Evolutionary conservation across 2,888 invertebrate species (phyloP), one percentile per base, ranked within the genome.

Genomic region (Chorisops tibialis): DNA sequence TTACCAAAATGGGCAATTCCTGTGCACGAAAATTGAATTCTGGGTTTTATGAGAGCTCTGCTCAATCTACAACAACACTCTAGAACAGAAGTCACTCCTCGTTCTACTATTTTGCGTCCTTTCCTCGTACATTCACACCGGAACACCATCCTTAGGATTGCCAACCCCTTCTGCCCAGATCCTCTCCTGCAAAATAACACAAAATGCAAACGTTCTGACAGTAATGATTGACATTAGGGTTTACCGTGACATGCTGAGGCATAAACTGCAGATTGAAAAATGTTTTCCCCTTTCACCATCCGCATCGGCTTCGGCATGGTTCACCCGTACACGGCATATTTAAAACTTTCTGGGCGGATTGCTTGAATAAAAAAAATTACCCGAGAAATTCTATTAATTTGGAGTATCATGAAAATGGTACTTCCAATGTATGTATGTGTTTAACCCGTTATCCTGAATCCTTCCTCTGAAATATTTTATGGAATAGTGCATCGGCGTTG

Each of bases 161-260:
- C 30, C 38, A 45, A 35, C 38, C 59, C 59, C 47, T 52, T 59
- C 48, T 37, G 16, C 48, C 35, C 38, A 18, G 43, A 56, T 45
- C 56, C 56, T 56, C n/a, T n/a, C n/a, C n/a, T 56, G 56, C 30
- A 45, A 56, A 56, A 43, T 56, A 60, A 43, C 50, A 60, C 56
- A 63, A 63, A 63, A 63, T 61, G 63, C 63, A 63, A 63, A 60
- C 63, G 63, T 52, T 64, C 63, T 64, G 64, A 64, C 59, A 38
- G 52, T 64, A 64, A 62, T 64, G 64, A 64, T 64, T 64, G 64
- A 61, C 64, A 64, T 64, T 64, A 64, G 64, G 37, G 61, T 59
- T 64, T 64, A 62, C 61, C 64, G 61, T 61, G 64, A 64, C 64
- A 64, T 58, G 62, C 61, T 54, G 52, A 52, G 50, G 61, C 61